Evolutionary conservation across 1,140 invertebrate genomes (phyloP).

Genomic region (Hormaphis cornu): DNA sequence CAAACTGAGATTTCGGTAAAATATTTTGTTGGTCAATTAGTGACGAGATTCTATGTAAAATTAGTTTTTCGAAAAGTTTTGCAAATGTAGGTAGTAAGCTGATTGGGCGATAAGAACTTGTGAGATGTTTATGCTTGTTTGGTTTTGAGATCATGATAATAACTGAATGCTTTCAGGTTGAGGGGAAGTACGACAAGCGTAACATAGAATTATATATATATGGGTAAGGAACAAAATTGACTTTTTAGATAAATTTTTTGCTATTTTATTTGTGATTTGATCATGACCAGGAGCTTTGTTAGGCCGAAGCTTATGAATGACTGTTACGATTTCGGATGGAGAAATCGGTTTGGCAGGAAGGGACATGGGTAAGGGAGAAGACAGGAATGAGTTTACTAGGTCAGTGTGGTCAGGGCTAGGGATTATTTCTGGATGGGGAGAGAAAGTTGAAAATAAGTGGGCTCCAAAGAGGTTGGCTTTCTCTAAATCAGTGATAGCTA

Average conservation of each 20-base stretch:
- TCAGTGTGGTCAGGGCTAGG: background rate
- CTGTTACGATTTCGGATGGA: background rate
- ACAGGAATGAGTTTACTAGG: background rate
- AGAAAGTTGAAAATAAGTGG: background rate
- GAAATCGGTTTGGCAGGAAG: background rate
- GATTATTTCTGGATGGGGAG: background rate
- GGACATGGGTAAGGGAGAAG: background rate
- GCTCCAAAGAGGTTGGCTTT: background rate
- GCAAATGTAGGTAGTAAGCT: conserved; percentile 35
- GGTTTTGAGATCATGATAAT: conserved; percentile 39
- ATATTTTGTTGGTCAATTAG: conserved; percentile 30
- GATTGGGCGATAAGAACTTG: conserved; percentile 38
- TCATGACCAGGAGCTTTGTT: conserved; percentile 14
- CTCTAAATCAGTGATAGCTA: background rate
- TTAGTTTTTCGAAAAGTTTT: conserved; percentile 37
- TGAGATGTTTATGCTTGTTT: conserved; percentile 37
- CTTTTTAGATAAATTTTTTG: background rate
- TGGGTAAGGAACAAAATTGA: background rate
- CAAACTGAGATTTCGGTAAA: conserved; percentile 41
- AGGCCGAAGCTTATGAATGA: background rate
- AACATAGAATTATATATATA: conserved; percentile 13
- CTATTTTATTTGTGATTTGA: background rate
- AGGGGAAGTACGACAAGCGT: background rate
- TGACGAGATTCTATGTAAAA: background rate
- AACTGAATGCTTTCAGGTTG: conserved; percentile 40